Evolutionary conservation across 2,113 vertebrate genomes (phyloP), one percentile per base, ranked within the genome.

Genomic region (Kryptolebias marmoratus): DNA sequence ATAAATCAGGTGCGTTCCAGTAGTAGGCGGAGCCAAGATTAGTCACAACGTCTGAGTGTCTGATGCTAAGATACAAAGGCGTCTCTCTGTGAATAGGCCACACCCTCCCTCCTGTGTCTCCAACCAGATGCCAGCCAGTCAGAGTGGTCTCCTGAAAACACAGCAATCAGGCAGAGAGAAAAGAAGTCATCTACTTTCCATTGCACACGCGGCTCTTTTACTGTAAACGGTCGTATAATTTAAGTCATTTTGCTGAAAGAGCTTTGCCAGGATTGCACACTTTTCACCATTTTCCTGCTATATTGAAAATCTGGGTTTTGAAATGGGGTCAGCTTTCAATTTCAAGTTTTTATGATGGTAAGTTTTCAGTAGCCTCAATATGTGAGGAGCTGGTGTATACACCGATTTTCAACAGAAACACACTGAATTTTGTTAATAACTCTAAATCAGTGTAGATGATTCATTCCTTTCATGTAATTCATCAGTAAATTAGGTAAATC

Each of bases 11-110:
- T 36, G 88, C 90, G 15, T 83, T 91, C 91, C 91, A 92, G 79
- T 92, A 92, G 83, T 90, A 92, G 42, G 87, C 77, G 0, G 81
- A 80, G 55, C 91, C 90, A 1, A 91, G 87, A 12, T 86, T 81
- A 8, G 62, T 66, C 65, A 75, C 71, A 1, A 89, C 88, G 16
- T 89, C 87, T 0, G 59, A 28, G 64, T 92, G 90, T 50, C 85
- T 79, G 49, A 86, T 80, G 5, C 82, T 90, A 56, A 91, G 85
- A 45, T 83, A 87, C 0, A 79, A 85, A 56, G 90, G 88, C 0
- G 86, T 85, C 49, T 89, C 42, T 58, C 87, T 82, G 87, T 91
- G 80, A 11, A 89, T 76, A 0, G 91, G 74, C 91, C 84, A 90
- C 45, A 91, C 88, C 22, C 57, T 81, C 53, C 75, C 64, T 64